A percentile compares a stretch with the other conserved stretches of the same genome.
Evolutionary conservation across 1,140 invertebrate species (phyloP).

Genomic region (Asobara japonica): DNA sequence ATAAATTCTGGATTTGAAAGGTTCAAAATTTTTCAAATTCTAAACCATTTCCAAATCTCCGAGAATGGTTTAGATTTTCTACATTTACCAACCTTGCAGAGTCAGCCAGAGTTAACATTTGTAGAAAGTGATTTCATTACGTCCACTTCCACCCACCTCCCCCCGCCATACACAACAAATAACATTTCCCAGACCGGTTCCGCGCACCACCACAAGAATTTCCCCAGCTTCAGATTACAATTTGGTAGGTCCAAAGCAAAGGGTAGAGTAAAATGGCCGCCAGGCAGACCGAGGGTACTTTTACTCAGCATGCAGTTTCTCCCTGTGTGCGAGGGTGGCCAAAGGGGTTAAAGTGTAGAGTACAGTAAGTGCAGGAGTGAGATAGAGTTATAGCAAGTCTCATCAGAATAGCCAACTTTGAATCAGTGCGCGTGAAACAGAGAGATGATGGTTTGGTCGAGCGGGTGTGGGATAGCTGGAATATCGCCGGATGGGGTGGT

Average conservation of each 20-base stretch:
- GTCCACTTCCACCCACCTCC: no score
- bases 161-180: not conserved
- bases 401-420: no score
- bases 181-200: conserved; percentile 39
- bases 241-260: conserved; percentile 58
- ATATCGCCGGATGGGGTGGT: not conserved
- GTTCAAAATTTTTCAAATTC: no score
- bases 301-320: conserved; percentile 45
- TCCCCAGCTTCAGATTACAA: conserved; percentile 62
- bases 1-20: no score
- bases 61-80: no score
- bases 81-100: no score
- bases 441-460: conserved; percentile 13
- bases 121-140: no score
- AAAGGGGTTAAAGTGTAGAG: conserved; percentile 50
- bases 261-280: conserved; percentile 67
- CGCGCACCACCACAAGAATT: conserved; percentile 52
- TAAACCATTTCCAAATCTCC: no score
- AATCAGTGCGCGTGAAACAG: conserved; percentile 8
- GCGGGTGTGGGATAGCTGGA: not conserved
- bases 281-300: conserved; percentile 55
- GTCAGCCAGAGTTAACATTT: no score
- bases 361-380: conserved; percentile 22
- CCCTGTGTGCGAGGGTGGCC: conserved; percentile 53
- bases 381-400: not conserved